These are phyloP conservation scores for Daktulosphaira vitifoliae DNA, from an alignment of 1,140 invertebrate species.

Conservation along the genomic window DNA sequence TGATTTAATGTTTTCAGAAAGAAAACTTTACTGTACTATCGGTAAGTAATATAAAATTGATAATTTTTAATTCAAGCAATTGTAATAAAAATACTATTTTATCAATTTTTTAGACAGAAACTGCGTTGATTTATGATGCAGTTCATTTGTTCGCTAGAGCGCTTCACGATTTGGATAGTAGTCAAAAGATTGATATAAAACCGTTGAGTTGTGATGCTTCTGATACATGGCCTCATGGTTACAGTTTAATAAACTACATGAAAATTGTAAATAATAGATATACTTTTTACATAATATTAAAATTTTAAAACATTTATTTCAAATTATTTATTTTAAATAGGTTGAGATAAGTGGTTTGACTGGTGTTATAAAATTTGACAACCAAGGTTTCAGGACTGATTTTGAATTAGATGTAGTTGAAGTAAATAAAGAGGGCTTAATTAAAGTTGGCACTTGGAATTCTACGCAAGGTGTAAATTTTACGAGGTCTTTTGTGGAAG, in stretches of 20 bases:
- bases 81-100: neutral
- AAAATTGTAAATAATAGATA: slow-evolving; percentile 67
- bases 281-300: neutral
- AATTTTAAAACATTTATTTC: neutral
- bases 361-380: slow-evolving; percentile 88
- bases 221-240: slow-evolving; percentile 90
- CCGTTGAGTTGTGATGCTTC: slow-evolving; percentile 74
- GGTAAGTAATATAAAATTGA: slow-evolving; percentile 15
- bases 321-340: slow-evolving; percentile 45
- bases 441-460: slow-evolving; percentile 83
- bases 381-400: slow-evolving; percentile 83
- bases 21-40: slow-evolving; percentile 17
- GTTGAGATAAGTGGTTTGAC: slow-evolving; percentile 85
- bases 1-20: neutral
- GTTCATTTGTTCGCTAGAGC: slow-evolving; percentile 90
- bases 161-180: slow-evolving; percentile 78
- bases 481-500: slow-evolving; percentile 73
- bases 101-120: slow-evolving; percentile 68
- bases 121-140: slow-evolving; percentile 91
- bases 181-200: slow-evolving; percentile 79
- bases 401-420: slow-evolving; percentile 86
- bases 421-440: slow-evolving; percentile 66
- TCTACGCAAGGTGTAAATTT: slow-evolving; percentile 81
- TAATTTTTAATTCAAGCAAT: too few species aligned
- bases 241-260: slow-evolving; percentile 94